phyloP scores from a whole-genome alignment of 2,797 vertebrate species.

The Sebastes goodei region DNA sequence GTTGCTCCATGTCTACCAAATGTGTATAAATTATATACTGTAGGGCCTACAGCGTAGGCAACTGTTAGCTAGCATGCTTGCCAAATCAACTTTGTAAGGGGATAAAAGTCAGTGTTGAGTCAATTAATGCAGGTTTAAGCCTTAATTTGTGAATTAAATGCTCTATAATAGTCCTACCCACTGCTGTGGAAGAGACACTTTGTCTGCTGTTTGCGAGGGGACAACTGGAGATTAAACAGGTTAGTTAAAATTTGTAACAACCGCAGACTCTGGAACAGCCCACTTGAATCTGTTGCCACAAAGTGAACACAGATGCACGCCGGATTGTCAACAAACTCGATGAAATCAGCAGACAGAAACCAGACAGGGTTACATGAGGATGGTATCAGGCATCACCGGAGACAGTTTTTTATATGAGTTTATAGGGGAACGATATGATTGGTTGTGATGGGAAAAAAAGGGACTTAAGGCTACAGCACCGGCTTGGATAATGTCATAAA shows the following conservation, averaged over 20 bases:
- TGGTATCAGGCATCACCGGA: constrained; percentile 15
- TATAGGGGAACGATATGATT: neutral
- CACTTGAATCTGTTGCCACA: constrained; percentile 61
- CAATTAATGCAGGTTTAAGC: neutral
- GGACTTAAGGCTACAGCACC: neutral
- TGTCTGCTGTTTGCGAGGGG: constrained; percentile 16
- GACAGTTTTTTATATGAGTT: neutral
- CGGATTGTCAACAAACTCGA: constrained; percentile 40
- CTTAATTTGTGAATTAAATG: neutral
- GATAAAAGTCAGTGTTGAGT: neutral
- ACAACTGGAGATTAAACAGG: constrained; percentile 52
- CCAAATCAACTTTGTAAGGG: neutral
- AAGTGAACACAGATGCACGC: constrained; percentile 76
- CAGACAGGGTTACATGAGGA: constrained; percentile 30
- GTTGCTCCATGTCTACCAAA: neutral
- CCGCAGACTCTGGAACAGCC: constrained; percentile 48
- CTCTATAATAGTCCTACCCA: neutral
- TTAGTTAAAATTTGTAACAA: constrained; percentile 34
- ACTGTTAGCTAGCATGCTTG: neutral
- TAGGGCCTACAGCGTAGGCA: neutral
- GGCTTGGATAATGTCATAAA: neutral
- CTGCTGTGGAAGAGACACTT: constrained; percentile 1
- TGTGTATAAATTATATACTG: neutral
- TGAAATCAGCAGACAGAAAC: constrained; percentile 41
- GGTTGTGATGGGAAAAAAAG: neutral